Base-by-base conservation (phyloP, 1,140 invertebrate species). In the Drosophila grimshawi region DNA sequence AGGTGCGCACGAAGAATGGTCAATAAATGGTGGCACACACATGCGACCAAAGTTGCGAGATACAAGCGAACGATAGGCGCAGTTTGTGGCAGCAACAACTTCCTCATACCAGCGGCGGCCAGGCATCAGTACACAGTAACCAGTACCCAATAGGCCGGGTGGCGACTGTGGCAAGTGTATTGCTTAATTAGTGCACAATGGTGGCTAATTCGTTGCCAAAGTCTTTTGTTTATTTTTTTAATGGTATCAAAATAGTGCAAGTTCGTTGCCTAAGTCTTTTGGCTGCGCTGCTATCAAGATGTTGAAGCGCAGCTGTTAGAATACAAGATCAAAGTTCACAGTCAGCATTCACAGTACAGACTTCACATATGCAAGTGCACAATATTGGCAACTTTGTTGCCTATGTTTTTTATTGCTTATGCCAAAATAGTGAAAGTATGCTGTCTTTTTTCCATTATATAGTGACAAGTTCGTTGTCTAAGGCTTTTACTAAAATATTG, bases 111-210 rank as follows among this genome's bases (percentile, higher is more conserved):
- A 60, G 46, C 52, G 11, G 39, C 68, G 27, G 56, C 60, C 19
- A 29, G 30, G 45, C 19, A 69, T 19, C 19, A 19, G 19, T 19
- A 19, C 19, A 0, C 19, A 19, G 19, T 19, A 19, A 1, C 19
- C 19, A 19, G 19, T 19, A 19, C 19, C 19, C 19, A 29, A 27
- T 49, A 33, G 3, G 33, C 5, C 0, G 32, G 45, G 32, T 7
- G 33, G 33, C 1, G 5, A 37, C 10, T 11, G 11, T 32, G 35
- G 51, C 70, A 35, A 74, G 65, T 62, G 62, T 76, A 81, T 75
- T 61, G 78, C 81, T 83, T 83, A 79, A 83, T 83, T 76, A 83
- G 77, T 80, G 64, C 76, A 80, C 45, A 37, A 63, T 69, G 32
- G 35, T 46, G 37, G 64, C 43, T n/a, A 66, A 43, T 48, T 65